Conservation (phyloP, 2,888 invertebrate genomes). For the Fragum fragum region DNA sequence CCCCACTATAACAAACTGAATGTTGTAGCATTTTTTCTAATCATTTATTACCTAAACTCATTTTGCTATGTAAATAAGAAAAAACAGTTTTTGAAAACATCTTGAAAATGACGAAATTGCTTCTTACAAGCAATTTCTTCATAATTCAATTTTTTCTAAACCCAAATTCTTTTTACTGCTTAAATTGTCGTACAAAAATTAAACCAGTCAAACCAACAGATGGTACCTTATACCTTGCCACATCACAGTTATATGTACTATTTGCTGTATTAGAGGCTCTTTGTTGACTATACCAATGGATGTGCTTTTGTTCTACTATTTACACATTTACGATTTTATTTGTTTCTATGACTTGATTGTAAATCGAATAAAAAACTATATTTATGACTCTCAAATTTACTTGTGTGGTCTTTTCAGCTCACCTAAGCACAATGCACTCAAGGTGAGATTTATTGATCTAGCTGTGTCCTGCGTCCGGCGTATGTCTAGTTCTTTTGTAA, state of each 20-base stretch:
- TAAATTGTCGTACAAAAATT: not conserved
- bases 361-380: slow-evolving; percentile 25
- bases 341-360: slow-evolving; percentile 29
- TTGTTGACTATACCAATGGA: slow-evolving; percentile 11
- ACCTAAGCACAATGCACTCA: too few relatives aligned
- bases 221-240: not conserved
- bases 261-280: slow-evolving; percentile 11
- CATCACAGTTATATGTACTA: not conserved
- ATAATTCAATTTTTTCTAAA: not conserved
- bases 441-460: too few relatives aligned
- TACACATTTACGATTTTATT: slow-evolving; percentile 31
- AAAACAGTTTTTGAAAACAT: too few relatives aligned
- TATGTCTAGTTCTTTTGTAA: too few relatives aligned
- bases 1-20: too few relatives aligned
- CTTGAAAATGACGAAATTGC: not conserved
- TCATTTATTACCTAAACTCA: too few relatives aligned
- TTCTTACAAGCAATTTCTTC: not conserved
- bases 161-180: too few relatives aligned
- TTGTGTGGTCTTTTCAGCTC: too few relatives aligned
- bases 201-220: too few relatives aligned
- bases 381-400: slow-evolving; percentile 19
- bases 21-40: too few relatives aligned
- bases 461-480: too few relatives aligned
- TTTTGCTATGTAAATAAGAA: too few relatives aligned
- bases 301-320: slow-evolving; percentile 34